Evolutionary conservation across 1,140 invertebrate genomes (phyloP).

Genomic region (Drosophila lacertosa): DNA sequence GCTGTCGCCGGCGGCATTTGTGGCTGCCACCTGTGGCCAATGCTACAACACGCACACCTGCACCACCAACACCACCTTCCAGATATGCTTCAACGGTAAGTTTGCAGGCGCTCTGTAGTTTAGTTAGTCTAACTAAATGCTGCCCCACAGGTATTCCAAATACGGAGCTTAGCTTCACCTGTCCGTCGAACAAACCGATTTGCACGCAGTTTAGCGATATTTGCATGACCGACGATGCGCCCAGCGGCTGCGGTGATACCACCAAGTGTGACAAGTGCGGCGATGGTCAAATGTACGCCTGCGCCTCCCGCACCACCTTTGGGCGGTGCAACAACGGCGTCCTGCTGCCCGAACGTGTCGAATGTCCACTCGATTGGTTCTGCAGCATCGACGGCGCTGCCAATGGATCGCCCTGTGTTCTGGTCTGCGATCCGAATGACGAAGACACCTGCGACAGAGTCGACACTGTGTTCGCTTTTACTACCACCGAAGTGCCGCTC

Average conservation of each 20-base stretch:
- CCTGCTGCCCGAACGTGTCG: not conserved
- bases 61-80: constrained; percentile 40
- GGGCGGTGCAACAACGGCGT: constrained; percentile 14
- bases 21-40: constrained; percentile 51
- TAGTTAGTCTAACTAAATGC: too few species aligned
- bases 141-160: constrained; percentile 23
- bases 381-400: constrained; percentile 37
- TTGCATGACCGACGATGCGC: constrained; percentile 15
- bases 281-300: constrained; percentile 33
- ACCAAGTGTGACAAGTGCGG: constrained; percentile 45
- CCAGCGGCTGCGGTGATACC: constrained; percentile 52
- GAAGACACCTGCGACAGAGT: constrained; percentile 50
- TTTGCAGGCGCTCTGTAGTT: not conserved
- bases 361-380: constrained; percentile 19
- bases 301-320: constrained; percentile 61
- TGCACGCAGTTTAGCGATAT: constrained; percentile 40
- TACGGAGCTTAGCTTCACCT: constrained; percentile 12
- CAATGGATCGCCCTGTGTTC: constrained; percentile 28
- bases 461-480: not conserved
- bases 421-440: constrained; percentile 5
- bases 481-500: not conserved
- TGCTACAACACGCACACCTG: constrained; percentile 55
- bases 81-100: constrained; percentile 61
- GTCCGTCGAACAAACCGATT: constrained; percentile 36
- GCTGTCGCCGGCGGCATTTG: constrained; percentile 3